Evolutionary conservation across 1,140 invertebrate genomes (phyloP), one percentile per base, ranked within the genome.

Genomic region (Halesus radiatus): DNA sequence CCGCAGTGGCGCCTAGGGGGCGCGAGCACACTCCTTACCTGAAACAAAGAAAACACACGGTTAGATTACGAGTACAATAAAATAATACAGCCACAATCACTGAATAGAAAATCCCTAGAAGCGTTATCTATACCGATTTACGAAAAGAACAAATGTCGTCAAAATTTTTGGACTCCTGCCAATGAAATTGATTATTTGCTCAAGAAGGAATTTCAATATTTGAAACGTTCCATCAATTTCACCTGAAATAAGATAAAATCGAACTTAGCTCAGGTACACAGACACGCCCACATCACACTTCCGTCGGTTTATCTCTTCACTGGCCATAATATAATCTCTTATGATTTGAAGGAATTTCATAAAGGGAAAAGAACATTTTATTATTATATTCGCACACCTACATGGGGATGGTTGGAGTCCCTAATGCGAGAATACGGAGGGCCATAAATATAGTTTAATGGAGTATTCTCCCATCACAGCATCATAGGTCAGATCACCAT

Each of bases 391-490:
- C 8, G 37, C 8, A 45, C 37, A 45, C 37, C 37, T 10, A 45
- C 8, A 13, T 13, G 56, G 23, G 56, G 23, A 60, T 20, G 1
- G n/a, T 16, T 18, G 10, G 20, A 10, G 54, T 45, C 37, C 37
- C 37, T 45, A 45, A 45, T 22, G 54, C 56, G 56, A 20, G 56
- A 60, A 60, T 60, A 20, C 23, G 56, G 56, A 60, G 23, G 56
- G 56, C 23, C 56, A 23, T 60, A 60, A 60, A 60, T 22, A 23
- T 20, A 18, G 56, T 60, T 60, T 60, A 60, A 60, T 60, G 56
- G 56, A 60, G 8, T 13, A 45, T 45, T 13, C 37, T 45, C 37
- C 37, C 37, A 45, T 45, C 37, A 45, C 56, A 60, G 18, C 56
- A 60, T 23, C 56, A 23, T 20, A 23, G 56, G 56, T 60, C 56